A percentile compares a stretch with the other conserved stretches of the same genome.
Evolutionary conservation across 2,797 vertebrate genomes (phyloP).

Genomic region (Coluber constrictor): DNA sequence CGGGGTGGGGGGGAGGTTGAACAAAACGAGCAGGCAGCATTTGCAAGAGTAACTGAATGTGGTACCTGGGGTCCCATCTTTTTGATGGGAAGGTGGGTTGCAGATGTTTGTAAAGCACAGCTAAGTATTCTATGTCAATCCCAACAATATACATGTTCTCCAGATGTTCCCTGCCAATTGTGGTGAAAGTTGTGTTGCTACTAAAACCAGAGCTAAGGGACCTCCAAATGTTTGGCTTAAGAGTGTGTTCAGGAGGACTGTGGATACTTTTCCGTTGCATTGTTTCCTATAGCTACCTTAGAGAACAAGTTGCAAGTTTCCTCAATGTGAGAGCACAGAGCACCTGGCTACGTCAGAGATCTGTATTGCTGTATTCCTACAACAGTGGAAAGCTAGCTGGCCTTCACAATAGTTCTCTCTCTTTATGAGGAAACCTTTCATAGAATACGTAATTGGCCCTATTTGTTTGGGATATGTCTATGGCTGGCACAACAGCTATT

Average conservation of each 20-base stretch:
- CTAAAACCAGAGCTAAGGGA: not conserved
- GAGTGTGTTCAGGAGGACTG: not conserved
- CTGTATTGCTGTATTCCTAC: not conserved
- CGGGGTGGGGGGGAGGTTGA: no score
- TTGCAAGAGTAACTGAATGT: not conserved
- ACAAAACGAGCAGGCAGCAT: not conserved
- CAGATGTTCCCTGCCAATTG: not conserved
- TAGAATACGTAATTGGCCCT: not conserved
- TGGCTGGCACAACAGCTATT: not conserved
- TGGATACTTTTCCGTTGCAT: not conserved
- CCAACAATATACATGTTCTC: not conserved
- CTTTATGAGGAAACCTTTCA: not conserved
- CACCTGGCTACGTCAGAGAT: not conserved
- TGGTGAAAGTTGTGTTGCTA: not conserved
- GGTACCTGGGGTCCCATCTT: not conserved
- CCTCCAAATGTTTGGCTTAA: not conserved
- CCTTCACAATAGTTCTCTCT: not conserved
- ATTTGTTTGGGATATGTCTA: not conserved
- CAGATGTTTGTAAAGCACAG: not conserved
- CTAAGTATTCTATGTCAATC: not conserved
- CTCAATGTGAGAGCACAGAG: not conserved
- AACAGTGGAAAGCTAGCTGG: not conserved
- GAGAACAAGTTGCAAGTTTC: not conserved
- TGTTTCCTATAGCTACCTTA: not conserved
- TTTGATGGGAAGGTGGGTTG: not conserved